phyloP scores from a whole-genome alignment of 2,797 vertebrate genomes.

The Coranthus polyacanthus region DNA sequence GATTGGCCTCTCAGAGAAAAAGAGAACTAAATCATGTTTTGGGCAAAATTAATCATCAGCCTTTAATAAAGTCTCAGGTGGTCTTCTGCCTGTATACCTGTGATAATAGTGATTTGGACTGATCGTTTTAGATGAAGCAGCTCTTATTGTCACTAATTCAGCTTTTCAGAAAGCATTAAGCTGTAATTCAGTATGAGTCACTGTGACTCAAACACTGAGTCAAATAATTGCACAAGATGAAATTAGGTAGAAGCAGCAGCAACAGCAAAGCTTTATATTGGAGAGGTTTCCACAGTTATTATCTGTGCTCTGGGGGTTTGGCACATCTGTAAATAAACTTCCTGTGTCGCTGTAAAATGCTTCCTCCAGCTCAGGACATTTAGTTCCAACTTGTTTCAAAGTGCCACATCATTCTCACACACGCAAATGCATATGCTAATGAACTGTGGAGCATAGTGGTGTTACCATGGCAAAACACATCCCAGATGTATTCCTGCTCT shows the following conservation, averaged over 20 bases:
- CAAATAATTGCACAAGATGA: constrained; percentile 22
- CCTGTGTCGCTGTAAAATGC: constrained; percentile 16
- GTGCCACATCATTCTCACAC: constrained; percentile 20
- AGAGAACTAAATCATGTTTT: background rate
- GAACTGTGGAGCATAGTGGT: constrained; percentile 19
- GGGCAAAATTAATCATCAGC: background rate
- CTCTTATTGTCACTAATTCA: background rate
- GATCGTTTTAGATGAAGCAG: background rate
- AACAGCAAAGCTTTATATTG: background rate
- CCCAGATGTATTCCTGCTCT: constrained; percentile 15
- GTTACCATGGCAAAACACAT: constrained; percentile 39
- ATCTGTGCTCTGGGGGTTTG: background rate
- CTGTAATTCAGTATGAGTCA: constrained; percentile 11
- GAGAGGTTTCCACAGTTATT: constrained; percentile 12
- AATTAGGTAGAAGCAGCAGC: constrained; percentile 4
- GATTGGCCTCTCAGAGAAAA: background rate
- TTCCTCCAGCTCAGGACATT: constrained; percentile 14
- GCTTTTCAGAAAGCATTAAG: constrained; percentile 22
- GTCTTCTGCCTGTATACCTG: background rate
- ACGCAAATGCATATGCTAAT: constrained; percentile 50
- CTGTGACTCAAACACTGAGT: constrained; percentile 8
- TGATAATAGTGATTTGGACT: background rate
- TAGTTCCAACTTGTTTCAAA: constrained; percentile 13
- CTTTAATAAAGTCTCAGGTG: background rate
- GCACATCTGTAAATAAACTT: constrained; percentile 7